Conservation (phyloP, 2,888 invertebrate genomes). For the Aspidiotus rigidus region DNA sequence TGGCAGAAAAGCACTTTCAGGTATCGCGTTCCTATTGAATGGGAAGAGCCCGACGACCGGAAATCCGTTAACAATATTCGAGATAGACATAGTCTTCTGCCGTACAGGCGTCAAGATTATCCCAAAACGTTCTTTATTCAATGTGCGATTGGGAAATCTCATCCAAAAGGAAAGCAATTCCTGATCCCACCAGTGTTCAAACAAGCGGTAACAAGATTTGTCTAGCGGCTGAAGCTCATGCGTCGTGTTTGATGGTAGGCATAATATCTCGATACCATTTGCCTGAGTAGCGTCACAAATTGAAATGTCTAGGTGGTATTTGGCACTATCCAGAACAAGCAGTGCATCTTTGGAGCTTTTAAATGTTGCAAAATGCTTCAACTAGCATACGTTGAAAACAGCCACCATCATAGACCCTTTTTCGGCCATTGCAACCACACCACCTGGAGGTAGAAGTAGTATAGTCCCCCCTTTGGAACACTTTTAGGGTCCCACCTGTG, state of each 20-base stretch:
- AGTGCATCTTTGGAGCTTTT: constrained; percentile 37
- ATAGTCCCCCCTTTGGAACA: no score
- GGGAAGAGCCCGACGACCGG: constrained; percentile 40
- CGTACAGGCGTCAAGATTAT: constrained; percentile 38
- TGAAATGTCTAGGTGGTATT: constrained; percentile 39
- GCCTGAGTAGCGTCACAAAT: constrained; percentile 41
- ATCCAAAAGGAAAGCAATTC: constrained; percentile 40
- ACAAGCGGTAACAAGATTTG: constrained; percentile 41
- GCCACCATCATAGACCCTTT: constrained; percentile 9
- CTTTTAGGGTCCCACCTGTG: no score
- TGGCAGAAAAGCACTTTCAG: constrained; percentile 40
- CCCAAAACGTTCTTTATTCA: constrained; percentile 41
- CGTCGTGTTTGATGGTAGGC: constrained; percentile 42
- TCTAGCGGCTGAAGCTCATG: constrained; percentile 42
- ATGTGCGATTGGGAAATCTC: constrained; percentile 37
- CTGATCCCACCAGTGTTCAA: constrained; percentile 42
- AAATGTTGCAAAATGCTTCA: constrained; percentile 39
- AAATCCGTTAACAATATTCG: constrained; percentile 40
- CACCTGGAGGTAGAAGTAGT: neutral
- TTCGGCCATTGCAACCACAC: constrained; percentile 1
- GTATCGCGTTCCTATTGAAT: constrained; percentile 39
- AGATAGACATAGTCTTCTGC: constrained; percentile 38
- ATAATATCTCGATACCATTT: constrained; percentile 40
- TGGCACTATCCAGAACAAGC: constrained; percentile 41
- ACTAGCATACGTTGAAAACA: no score